These are phyloP conservation scores for Eulemur rufifrons DNA, from an alignment of 2,113 vertebrate species.

Conservation along the genomic window DNA sequence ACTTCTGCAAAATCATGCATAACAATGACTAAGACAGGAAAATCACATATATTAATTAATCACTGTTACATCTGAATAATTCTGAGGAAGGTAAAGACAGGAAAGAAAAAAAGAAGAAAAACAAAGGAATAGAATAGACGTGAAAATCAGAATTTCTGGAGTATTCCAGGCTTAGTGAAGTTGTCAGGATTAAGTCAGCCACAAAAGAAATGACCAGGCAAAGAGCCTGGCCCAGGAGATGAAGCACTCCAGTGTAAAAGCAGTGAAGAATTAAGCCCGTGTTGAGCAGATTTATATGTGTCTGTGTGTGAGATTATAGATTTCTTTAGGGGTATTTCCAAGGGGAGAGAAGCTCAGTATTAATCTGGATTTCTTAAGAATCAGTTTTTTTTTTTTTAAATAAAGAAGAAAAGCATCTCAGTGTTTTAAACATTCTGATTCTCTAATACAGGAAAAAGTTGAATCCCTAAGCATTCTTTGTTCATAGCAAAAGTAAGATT, in stretches of 20 bases:
- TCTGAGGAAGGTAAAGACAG: background rate
- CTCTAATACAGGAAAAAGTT: slow-evolving; percentile 7
- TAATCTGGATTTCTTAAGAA: slow-evolving; percentile 58
- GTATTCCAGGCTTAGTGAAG: background rate
- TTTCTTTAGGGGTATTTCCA: background rate
- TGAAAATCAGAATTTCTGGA: slow-evolving; percentile 11
- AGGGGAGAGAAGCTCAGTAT: slow-evolving; percentile 33
- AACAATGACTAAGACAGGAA: slow-evolving; percentile 3
- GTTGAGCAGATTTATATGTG: background rate
- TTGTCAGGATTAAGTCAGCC: slow-evolving; percentile 6
- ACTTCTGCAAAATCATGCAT: slow-evolving; percentile 29
- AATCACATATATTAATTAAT: slow-evolving; percentile 15
- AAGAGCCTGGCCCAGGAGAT: background rate
- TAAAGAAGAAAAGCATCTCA: slow-evolving; percentile 39
- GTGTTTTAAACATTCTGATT: slow-evolving; percentile 11
- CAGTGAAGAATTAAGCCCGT: background rate
- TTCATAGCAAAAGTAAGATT: slow-evolving; percentile 10
- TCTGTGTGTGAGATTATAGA: background rate
- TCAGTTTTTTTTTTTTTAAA: background rate
- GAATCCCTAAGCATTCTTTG: background rate
- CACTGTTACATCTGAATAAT: background rate
- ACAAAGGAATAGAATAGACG: background rate
- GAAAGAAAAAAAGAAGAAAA: background rate
- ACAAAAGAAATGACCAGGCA: slow-evolving; percentile 2
- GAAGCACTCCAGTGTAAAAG: background rate